Percentiles rank a stretch among this genome's conserved stretches.
These are phyloP conservation scores for Parauchenoglanis ngamensis DNA, from an alignment of 2,797 vertebrate genomes.

Conservation along the genomic window DNA sequence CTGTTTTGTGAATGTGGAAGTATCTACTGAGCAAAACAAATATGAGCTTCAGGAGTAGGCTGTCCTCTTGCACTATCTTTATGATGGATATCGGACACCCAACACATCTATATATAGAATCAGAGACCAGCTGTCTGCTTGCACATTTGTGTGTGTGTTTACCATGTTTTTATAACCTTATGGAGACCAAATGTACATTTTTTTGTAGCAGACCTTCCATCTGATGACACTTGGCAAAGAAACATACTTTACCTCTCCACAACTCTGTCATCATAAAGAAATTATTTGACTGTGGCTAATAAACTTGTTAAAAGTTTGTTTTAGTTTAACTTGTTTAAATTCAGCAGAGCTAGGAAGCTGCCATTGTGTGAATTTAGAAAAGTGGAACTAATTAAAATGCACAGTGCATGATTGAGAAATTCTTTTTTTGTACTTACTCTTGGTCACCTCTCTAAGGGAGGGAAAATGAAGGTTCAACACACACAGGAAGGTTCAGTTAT, in stretches of 20 bases:
- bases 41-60: conserved; percentile 12
- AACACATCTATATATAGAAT: conserved; percentile 61
- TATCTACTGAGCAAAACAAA: conserved; percentile 21
- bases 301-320: background rate
- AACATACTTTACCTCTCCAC: background rate
- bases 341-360: background rate
- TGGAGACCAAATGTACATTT: background rate
- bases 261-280: background rate
- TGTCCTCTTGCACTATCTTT: conserved; percentile 34
- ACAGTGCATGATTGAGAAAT: background rate
- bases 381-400: background rate
- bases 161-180: background rate
- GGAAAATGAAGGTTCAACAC: background rate
- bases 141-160: conserved; percentile 30
- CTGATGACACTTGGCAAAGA: background rate
- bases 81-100: conserved; percentile 53
- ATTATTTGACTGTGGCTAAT: background rate
- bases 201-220: too few species aligned
- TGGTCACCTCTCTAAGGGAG: background rate
- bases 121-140: conserved; percentile 24
- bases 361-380: background rate
- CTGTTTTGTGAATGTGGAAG: conserved; percentile 13
- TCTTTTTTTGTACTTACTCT: background rate
- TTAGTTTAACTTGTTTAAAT: background rate
- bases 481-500: background rate